A percentile compares a stretch with the other conserved stretches of the same genome.
Evolutionary conservation across 2,797 vertebrate species (phyloP).

Genomic region (Champsocephalus gunnari): DNA sequence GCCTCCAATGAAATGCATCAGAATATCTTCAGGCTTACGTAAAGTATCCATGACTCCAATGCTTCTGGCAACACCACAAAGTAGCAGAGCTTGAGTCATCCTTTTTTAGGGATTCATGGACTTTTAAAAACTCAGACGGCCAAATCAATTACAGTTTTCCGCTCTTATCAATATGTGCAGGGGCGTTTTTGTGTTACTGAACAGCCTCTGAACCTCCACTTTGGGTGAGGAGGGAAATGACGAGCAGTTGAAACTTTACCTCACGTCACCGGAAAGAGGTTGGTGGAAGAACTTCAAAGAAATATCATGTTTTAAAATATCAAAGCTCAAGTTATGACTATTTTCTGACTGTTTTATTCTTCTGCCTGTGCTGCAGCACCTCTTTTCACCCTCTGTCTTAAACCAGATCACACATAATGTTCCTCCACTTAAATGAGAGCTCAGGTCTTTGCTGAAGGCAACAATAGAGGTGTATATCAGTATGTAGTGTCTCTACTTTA

Average conservation of each 20-base stretch:
- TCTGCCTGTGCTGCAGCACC: too few relatives aligned
- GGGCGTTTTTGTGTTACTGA: constrained; percentile 32
- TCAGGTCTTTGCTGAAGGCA: constrained; percentile 60
- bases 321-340: too few relatives aligned
- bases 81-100: constrained; percentile 38
- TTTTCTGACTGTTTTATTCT: too few relatives aligned
- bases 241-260: constrained; percentile 12
- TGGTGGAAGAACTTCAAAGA: constrained; percentile 8
- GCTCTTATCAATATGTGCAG: constrained; percentile 43
- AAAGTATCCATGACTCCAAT: constrained; percentile 41
- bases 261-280: constrained; percentile 6
- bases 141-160: not conserved
- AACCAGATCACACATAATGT: constrained; percentile 25
- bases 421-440: constrained; percentile 36
- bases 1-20: constrained; percentile 24
- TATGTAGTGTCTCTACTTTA: too few relatives aligned
- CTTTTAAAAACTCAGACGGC: constrained; percentile 20
- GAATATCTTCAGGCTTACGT: constrained; percentile 40
- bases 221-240: constrained; percentile 21
- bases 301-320: too few relatives aligned
- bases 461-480: constrained; percentile 58
- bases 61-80: constrained; percentile 36
- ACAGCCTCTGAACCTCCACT: constrained; percentile 26
- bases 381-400: too few relatives aligned
- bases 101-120: constrained; percentile 16